These are phyloP conservation scores for Saimiri boliviensis DNA, from an alignment of 2,113 vertebrate genomes.

Conservation along the genomic window DNA sequence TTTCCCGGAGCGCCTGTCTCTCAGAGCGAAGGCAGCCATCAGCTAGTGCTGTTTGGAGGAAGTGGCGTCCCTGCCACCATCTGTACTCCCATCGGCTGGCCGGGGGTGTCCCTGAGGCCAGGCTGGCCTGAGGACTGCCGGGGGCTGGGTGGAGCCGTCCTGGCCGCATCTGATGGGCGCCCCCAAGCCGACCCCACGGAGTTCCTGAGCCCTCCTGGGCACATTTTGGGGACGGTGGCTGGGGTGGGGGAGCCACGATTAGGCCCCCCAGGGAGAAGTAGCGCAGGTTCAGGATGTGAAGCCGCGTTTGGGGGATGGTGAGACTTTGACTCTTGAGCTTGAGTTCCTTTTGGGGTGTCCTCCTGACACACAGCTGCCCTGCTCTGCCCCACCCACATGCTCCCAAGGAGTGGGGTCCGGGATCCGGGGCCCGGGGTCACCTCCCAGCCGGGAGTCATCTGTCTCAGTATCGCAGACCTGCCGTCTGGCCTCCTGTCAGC, in stretches of 20 bases:
- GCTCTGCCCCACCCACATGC: fast-evolving
- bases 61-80: neutral
- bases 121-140: no score
- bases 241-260: no score
- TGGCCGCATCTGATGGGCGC: neutral
- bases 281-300: no score
- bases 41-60: neutral
- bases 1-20: no score
- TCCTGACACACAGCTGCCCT: neutral
- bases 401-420: neutral
- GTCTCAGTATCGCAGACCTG: neutral
- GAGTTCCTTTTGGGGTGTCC: no score
- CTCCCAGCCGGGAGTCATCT: neutral
- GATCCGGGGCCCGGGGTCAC: neutral
- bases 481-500: neutral
- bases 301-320: neutral
- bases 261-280: no score
- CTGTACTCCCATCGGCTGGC: neutral
- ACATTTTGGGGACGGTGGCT: no score
- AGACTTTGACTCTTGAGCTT: neutral
- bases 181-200: no score
- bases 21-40: no score
- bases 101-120: no score
- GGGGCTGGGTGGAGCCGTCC: no score
- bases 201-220: no score